phyloP scores from a whole-genome alignment of 2,113 vertebrate species.

The Pomatorhinus ruficollis region DNA sequence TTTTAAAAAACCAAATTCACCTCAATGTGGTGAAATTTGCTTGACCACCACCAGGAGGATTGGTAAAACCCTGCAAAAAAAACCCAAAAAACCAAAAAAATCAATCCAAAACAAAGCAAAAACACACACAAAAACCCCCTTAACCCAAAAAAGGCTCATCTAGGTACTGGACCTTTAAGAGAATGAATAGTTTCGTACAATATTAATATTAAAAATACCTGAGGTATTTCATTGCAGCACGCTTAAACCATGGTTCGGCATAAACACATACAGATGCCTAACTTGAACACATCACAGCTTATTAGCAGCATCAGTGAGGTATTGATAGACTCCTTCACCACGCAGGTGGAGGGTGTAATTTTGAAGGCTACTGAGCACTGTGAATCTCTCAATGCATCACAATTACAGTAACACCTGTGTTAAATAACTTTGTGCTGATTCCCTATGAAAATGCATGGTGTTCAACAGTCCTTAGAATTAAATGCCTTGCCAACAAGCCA shows the following conservation, averaged over 20 bases:
- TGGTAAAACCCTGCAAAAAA: background rate
- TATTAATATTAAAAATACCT: background rate
- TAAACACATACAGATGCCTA: background rate
- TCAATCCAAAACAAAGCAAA: too few relatives aligned
- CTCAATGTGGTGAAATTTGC: background rate
- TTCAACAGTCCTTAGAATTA: conserved; percentile 64
- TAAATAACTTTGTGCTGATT: conserved; percentile 61
- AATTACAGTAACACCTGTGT: conserved; percentile 74
- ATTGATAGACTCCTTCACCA: background rate
- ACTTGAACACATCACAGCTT: background rate
- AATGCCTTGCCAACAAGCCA: conserved; percentile 70
- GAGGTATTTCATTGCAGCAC: background rate
- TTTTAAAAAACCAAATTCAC: background rate
- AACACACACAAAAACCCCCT: too few relatives aligned
- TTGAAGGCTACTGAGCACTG: conserved; percentile 29
- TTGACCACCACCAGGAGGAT: background rate
- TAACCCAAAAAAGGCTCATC: background rate
- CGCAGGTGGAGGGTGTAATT: conserved; percentile 38
- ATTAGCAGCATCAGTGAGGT: background rate
- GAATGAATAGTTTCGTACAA: background rate
- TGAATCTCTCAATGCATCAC: conserved; percentile 46
- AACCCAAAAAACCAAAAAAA: background rate
- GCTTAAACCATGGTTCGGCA: background rate
- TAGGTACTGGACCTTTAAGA: background rate
- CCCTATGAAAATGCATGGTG: conserved; percentile 61